phyloP scores from a whole-genome alignment of 2,113 vertebrate genomes.

The Malaclemys terrapin region DNA sequence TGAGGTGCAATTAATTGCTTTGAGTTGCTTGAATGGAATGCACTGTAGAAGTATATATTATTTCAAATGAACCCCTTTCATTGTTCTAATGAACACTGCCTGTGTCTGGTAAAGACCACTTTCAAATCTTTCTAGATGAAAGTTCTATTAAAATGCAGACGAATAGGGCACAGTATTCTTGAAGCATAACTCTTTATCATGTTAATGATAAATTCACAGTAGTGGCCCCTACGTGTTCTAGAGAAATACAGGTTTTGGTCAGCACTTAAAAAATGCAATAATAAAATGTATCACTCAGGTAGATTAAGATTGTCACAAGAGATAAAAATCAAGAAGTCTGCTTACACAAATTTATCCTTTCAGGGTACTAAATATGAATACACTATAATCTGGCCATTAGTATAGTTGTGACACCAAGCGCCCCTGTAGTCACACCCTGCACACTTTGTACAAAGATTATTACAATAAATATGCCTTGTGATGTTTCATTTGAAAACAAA shows the following conservation, averaged over 20 bases:
- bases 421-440: not conserved
- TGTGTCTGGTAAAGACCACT: not conserved
- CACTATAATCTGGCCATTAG: not conserved
- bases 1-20: not conserved
- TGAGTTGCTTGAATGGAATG: not conserved
- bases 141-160: slow-evolving; percentile 66
- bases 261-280: slow-evolving; percentile 55
- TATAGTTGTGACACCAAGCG: fast-evolving
- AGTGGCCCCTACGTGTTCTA: slow-evolving; percentile 59
- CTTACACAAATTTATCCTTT: slow-evolving; percentile 30
- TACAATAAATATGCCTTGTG: not conserved
- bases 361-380: slow-evolving; percentile 7
- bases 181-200: slow-evolving; percentile 77
- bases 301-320: slow-evolving; percentile 3
- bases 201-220: slow-evolving; percentile 74
- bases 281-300: slow-evolving; percentile 51
- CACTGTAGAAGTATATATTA: not conserved
- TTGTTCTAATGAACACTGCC: not conserved
- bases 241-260: slow-evolving; percentile 70
- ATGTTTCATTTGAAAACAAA: not conserved
- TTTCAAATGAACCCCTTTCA: not conserved
- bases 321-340: slow-evolving; percentile 40
- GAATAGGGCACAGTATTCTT: slow-evolving; percentile 70
- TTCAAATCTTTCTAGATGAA: slow-evolving; percentile 33
- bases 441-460: not conserved